A percentile compares a stretch with the other conserved stretches of the same genome.
phyloP scores from a whole-genome alignment of 2,888 invertebrate genomes.

The Pollenia griseotomentosa region DNA sequence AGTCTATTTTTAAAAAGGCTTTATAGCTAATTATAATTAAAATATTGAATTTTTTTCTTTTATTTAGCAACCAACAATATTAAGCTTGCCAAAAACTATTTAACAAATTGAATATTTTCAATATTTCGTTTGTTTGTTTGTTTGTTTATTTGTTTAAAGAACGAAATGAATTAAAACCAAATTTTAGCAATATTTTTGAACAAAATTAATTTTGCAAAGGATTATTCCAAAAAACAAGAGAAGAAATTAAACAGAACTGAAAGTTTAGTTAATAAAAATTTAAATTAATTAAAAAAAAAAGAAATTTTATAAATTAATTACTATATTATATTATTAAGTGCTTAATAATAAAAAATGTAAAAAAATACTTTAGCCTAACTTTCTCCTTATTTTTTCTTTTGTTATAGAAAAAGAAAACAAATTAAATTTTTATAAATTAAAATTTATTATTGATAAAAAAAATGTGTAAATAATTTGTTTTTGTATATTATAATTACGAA shows the following conservation, averaged over 20 bases:
- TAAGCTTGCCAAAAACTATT: slow-evolving; percentile 63
- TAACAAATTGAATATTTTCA: not conserved
- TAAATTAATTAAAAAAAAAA: slow-evolving; percentile 18
- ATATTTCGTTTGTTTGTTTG: too few relatives aligned
- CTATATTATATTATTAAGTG: slow-evolving; percentile 41
- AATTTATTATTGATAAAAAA: not conserved
- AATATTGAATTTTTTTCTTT: too few relatives aligned
- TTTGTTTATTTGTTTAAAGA: too few relatives aligned
- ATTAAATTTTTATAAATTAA: not conserved
- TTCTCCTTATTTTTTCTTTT: slow-evolving; percentile 2
- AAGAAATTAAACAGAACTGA: slow-evolving; percentile 62
- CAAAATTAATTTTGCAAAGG: slow-evolving; percentile 16
- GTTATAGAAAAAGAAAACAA: slow-evolving; percentile 4
- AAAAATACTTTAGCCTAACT: not conserved
- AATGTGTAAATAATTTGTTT: slow-evolving; percentile 30
- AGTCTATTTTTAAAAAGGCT: slow-evolving; percentile 21
- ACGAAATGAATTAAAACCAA: slow-evolving; percentile 36
- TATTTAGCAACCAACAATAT: slow-evolving; percentile 45
- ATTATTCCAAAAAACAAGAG: too few relatives aligned
- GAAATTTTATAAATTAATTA: slow-evolving; percentile 32
- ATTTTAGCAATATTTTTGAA: slow-evolving; percentile 30
- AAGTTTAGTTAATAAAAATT: slow-evolving; percentile 36
- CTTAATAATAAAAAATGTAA: slow-evolving; percentile 37
- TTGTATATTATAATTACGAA: slow-evolving; percentile 34
- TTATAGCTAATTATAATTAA: too few relatives aligned